Evolutionary conservation across 1,140 invertebrate genomes (phyloP).

Genomic region (Drosophila murphyi): DNA sequence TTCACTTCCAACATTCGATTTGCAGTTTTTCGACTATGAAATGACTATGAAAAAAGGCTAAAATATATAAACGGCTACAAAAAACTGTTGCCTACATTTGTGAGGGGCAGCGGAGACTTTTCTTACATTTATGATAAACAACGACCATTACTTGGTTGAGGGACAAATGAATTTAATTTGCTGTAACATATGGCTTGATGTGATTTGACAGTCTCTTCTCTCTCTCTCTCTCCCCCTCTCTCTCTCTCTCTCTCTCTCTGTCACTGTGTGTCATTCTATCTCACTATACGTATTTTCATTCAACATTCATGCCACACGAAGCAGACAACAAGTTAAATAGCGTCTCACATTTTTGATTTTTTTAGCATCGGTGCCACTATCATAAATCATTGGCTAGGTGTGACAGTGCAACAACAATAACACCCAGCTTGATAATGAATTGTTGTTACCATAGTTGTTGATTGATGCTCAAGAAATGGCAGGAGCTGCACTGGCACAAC

Average conservation of each 20-base stretch:
- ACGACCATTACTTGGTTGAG: not conserved
- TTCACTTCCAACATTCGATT: constrained; percentile 14
- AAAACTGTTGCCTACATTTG: constrained; percentile 45
- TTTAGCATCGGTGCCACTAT: not conserved
- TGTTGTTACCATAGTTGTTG: constrained; percentile 41
- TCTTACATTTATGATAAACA: constrained; percentile 22
- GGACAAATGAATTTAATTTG: constrained; percentile 32
- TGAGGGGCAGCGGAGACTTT: not conserved
- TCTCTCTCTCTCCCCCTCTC: not conserved
- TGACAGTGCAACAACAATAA: constrained; percentile 14
- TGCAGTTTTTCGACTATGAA: constrained; percentile 2
- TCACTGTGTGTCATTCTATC: not conserved
- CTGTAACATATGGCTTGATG: constrained; percentile 36
- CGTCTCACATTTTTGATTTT: constrained; percentile 45
- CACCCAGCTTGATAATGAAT: constrained; percentile 40
- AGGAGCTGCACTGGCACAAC: constrained; percentile 9
- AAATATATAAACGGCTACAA: not conserved
- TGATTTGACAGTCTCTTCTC: constrained; percentile 24
- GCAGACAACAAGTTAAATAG: constrained; percentile 41
- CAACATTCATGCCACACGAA: constrained; percentile 1
- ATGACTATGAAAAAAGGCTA: constrained; percentile 14
- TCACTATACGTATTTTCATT: not conserved
- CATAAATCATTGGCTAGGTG: constrained; percentile 48
- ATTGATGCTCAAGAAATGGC: constrained; percentile 50
- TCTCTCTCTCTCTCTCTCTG: not conserved